A percentile compares a stretch with the other conserved stretches of the same genome.
These are phyloP conservation scores for Lordiphosa collinella DNA, from an alignment of 1,140 invertebrate genomes.

Conservation along the genomic window DNA sequence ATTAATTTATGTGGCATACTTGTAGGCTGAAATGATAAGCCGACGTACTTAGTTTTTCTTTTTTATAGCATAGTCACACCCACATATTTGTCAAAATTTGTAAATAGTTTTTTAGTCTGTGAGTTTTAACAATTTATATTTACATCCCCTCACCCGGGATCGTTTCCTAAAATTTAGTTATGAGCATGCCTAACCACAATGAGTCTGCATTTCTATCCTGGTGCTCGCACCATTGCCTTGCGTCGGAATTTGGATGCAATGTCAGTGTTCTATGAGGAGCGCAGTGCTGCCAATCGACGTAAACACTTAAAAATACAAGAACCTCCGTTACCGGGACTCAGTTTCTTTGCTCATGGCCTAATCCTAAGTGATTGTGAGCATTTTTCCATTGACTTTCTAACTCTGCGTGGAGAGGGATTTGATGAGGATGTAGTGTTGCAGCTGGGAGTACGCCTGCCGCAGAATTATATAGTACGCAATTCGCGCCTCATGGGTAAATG, in stretches of 20 bases:
- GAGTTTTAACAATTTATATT: too few species aligned
- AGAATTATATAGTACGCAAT: conserved; percentile 88
- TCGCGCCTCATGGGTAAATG: conserved; percentile 81
- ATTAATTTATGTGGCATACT: too few species aligned
- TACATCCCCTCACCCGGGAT: too few species aligned
- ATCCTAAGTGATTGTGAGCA: conserved; percentile 45
- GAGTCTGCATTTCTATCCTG: conserved; percentile 32
- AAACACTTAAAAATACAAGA: conserved; percentile 23
- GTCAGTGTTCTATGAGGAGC: conserved; percentile 52
- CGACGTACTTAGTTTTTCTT: too few species aligned
- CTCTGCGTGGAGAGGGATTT: background rate
- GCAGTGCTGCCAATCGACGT: conserved; percentile 16
- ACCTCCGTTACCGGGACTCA: conserved; percentile 33
- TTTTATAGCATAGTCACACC: too few species aligned
- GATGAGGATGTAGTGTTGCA: conserved; percentile 86
- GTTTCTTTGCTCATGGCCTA: conserved; percentile 55
- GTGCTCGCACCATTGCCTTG: conserved; percentile 28
- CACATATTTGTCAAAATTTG: too few species aligned
- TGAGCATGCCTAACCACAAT: background rate
- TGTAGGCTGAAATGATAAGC: too few species aligned
- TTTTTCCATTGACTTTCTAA: conserved; percentile 46
- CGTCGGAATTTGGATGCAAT: conserved; percentile 36
- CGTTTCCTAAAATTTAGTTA: too few species aligned
- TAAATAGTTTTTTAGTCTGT: too few species aligned
- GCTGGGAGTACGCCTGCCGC: conserved; percentile 86